A percentile compares a stretch with the other conserved stretches of the same genome.
Conservation (phyloP, 2,797 vertebrate genomes). For the Sorex maritimensis region DNA sequence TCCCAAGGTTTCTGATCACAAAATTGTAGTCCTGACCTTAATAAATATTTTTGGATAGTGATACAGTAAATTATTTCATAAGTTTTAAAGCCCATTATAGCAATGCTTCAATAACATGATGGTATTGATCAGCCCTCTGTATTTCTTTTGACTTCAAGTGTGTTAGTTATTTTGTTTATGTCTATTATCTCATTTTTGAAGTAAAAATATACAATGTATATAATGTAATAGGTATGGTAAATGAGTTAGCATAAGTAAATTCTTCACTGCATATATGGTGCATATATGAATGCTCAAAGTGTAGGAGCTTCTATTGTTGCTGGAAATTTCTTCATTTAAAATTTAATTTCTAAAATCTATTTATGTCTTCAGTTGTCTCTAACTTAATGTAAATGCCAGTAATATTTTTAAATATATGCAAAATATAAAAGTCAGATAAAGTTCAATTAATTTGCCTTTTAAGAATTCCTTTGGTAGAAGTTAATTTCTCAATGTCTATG, state of each 20-base stretch:
- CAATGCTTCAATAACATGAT: background rate
- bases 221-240: background rate
- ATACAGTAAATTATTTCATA: slow-evolving; percentile 1
- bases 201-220: slow-evolving; percentile 18
- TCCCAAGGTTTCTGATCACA: background rate
- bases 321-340: slow-evolving; percentile 7
- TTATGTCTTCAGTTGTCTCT: background rate
- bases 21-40: background rate
- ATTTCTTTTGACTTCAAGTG: background rate
- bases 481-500: background rate
- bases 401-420: slow-evolving; percentile 37
- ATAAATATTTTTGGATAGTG: slow-evolving; percentile 35
- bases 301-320: background rate
- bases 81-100: slow-evolving; percentile 15
- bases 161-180: background rate
- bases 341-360: background rate
- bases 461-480: slow-evolving; percentile 39
- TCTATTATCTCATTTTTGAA: background rate
- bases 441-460: background rate
- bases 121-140: background rate
- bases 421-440: background rate
- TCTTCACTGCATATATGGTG: background rate
- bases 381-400: slow-evolving; percentile 9
- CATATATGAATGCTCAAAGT: background rate
- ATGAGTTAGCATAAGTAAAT: background rate